phyloP scores from a whole-genome alignment of 2,888 invertebrate genomes.

The Brachylomia viminalis region DNA sequence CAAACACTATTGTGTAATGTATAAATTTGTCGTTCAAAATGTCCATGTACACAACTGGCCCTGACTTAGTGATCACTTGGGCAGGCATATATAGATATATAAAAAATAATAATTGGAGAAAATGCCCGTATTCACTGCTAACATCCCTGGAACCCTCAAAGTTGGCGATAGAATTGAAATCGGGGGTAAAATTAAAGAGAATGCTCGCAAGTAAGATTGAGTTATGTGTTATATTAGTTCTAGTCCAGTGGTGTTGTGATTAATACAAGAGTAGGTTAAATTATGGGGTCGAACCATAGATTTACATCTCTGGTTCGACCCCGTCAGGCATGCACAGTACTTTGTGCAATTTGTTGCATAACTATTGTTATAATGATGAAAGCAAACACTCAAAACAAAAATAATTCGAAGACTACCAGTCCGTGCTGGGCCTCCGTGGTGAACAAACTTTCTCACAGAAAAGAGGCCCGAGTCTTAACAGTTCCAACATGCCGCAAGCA shows the following conservation, averaged over 20 bases:
- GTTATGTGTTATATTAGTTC: neutral
- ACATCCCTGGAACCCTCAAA: slow-evolving; percentile 83
- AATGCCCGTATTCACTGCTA: slow-evolving; percentile 88
- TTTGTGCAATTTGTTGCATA: neutral
- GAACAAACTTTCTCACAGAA: neutral
- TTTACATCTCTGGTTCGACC: neutral
- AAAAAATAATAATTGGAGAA: slow-evolving; percentile 63
- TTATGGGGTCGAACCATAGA: neutral
- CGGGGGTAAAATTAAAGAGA: slow-evolving; percentile 87
- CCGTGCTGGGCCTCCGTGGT: neutral
- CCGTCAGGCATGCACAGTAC: neutral
- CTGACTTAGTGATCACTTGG: slow-evolving; percentile 75
- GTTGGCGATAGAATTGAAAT: slow-evolving; percentile 87
- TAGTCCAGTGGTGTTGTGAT: neutral
- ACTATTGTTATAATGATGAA: neutral
- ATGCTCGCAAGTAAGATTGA: slow-evolving; percentile 85
- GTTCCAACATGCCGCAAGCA: neutral
- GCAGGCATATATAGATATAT: slow-evolving; percentile 63
- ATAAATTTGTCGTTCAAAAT: slow-evolving; percentile 87
- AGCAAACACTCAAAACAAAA: neutral
- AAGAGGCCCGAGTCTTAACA: neutral
- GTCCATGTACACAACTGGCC: slow-evolving; percentile 77
- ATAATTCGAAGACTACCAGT: neutral
- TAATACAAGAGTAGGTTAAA: too few species aligned
- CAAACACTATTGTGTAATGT: slow-evolving; percentile 79